A percentile compares a stretch with the other conserved stretches of the same genome.
Conservation (phyloP, 2,113 vertebrate species). For the Ornithorhynchus anatinus region DNA sequence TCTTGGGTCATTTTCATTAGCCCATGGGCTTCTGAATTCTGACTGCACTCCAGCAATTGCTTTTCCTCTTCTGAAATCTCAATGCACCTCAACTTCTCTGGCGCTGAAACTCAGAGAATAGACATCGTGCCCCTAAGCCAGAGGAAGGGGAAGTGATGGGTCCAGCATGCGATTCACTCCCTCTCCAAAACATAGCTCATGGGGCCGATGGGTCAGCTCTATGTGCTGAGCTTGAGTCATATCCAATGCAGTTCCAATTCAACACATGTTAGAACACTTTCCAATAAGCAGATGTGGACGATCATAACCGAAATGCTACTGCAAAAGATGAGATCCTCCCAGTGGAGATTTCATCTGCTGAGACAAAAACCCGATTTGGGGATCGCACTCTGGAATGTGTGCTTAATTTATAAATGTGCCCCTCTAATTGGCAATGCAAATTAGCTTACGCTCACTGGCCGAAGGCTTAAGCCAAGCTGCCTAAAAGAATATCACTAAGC, state of each 20-base stretch:
- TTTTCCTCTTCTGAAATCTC: neutral
- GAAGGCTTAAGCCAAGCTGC: too few relatives aligned
- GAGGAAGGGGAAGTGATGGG: neutral
- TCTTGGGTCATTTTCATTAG: neutral
- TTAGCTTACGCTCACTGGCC: too few relatives aligned
- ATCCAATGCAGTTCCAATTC: neutral
- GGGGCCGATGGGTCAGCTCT: conserved; percentile 3
- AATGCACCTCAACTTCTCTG: neutral
- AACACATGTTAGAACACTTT: neutral
- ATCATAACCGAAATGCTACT: neutral
- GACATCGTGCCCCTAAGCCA: neutral
- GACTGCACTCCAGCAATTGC: neutral
- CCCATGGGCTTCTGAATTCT: neutral
- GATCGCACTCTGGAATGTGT: neutral
- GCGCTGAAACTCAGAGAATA: neutral
- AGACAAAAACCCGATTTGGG: neutral
- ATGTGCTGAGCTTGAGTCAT: neutral
- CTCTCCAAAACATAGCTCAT: neutral
- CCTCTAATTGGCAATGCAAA: neutral
- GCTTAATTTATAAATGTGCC: neutral
- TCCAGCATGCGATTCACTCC: conserved; percentile 1
- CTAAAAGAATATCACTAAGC: too few relatives aligned
- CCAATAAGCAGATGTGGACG: neutral
- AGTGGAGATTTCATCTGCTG: neutral
- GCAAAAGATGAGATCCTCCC: neutral